Evolutionary conservation across 2,888 invertebrate species (phyloP), one percentile per base, ranked within the genome.

Genomic region (Chorisops tibialis): DNA sequence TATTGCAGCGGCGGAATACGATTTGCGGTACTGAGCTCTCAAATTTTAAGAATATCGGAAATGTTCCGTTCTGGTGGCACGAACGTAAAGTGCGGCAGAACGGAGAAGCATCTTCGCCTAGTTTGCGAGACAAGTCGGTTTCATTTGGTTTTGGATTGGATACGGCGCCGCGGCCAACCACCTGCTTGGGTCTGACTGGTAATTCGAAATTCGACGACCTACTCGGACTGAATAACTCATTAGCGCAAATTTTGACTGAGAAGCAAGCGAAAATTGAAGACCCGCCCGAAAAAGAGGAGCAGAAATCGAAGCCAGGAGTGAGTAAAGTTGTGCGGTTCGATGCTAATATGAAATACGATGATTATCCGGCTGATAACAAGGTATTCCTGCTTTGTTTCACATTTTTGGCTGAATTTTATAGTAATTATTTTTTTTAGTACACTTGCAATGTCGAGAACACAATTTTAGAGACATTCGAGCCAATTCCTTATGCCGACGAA

Each of bases 21-120:
- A 91, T 96, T 67, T 89, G 93, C 69, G 93, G 96, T 14, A 87
- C 90, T 71, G 86, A 88, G 80, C 85, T 87, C 69, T 71, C 73
- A 58, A 72, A 73, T 48, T 72, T 72, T 66, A 74, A 75, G 37
- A 72, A 72, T 67, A 62, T 72, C 43, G 68, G 71, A 21, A 73
- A 73, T 62, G 77, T 78, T 58, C 80, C 87, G 79, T 85, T 89
- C 69, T 91, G 90, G 89, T 91, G 90, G 89, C 85, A 85, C 68
- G 87, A 89, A 71, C 79, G 88, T 66, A 87, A 87, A 72, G 80
- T 81, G 54, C 82, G 81, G 59, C 79, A 79, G 60, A 70, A 68
- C 48, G 71, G 73, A 30, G 76, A 77, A 67, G 76, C 77, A 0
- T 72, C 75, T 1, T 80, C 81, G 64, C 83, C 89, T 21, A 85